These are phyloP conservation scores for Colius striatus DNA, from an alignment of 2,113 vertebrate genomes.

Conservation along the genomic window DNA sequence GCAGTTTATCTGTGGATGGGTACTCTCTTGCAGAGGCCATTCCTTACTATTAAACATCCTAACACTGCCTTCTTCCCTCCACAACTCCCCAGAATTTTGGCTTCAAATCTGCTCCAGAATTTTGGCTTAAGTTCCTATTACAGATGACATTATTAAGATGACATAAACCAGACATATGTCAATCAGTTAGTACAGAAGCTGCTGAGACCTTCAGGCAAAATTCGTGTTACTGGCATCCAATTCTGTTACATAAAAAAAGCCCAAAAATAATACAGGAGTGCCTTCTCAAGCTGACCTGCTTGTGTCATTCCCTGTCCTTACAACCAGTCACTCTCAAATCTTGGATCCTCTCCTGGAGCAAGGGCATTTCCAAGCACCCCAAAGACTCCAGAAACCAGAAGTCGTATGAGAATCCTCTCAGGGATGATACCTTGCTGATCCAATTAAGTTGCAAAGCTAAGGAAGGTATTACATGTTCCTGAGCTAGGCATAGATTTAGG, in stretches of 20 bases:
- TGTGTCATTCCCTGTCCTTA: neutral
- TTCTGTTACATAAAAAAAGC: neutral
- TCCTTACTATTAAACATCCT: neutral
- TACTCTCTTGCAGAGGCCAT: neutral
- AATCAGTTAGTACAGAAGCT: neutral
- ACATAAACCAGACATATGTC: neutral
- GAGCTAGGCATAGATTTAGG: neutral
- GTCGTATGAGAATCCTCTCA: neutral
- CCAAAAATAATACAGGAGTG: neutral
- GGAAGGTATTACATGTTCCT: neutral
- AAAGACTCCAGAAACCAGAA: neutral
- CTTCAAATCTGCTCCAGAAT: neutral
- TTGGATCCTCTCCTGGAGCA: fast-evolving
- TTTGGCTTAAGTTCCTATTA: conserved; percentile 1
- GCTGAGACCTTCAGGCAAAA: conserved; percentile 6
- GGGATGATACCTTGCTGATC: neutral
- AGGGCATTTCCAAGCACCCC: neutral
- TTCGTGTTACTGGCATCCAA: neutral
- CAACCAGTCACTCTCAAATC: neutral
- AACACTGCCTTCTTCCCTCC: neutral
- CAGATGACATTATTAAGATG: neutral
- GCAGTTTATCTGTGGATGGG: neutral
- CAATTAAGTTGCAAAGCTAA: neutral
- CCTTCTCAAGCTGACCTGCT: neutral
- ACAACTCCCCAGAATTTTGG: neutral